These are phyloP conservation scores for Drosophila paramelanica DNA, from an alignment of 2,888 invertebrate genomes.

Conservation along the genomic window DNA sequence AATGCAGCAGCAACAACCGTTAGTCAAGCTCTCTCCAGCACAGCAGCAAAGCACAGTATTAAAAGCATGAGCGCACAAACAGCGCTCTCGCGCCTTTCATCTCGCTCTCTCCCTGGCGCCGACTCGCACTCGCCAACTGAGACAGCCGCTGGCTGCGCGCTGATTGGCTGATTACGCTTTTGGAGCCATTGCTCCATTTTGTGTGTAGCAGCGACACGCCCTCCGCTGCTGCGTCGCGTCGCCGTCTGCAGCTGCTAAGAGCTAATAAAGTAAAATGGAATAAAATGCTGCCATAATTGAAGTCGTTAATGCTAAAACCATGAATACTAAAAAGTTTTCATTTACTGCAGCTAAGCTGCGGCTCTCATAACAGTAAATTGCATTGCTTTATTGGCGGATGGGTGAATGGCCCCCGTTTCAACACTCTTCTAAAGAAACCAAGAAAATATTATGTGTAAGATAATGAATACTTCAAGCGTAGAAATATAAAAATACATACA, in stretches of 20 bases:
- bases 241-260: constrained; percentile 43
- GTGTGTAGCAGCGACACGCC: constrained; percentile 49
- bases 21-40: constrained; percentile 32
- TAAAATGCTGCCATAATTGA: constrained; percentile 78
- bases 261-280: constrained; percentile 70
- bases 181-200: constrained; percentile 67
- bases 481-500: neutral
- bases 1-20: constrained; percentile 33
- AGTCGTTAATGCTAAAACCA: constrained; percentile 76
- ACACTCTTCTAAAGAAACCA: neutral
- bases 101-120: constrained; percentile 39
- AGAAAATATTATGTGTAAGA: neutral
- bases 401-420: constrained; percentile 2
- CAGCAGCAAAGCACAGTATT: constrained; percentile 6
- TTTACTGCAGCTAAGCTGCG: constrained; percentile 55
- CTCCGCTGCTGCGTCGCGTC: constrained; percentile 15
- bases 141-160: neutral
- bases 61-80: constrained; percentile 5
- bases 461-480: neutral
- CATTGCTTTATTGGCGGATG: neutral
- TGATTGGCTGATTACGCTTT: constrained; percentile 52
- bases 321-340: constrained; percentile 74
- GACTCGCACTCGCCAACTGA: constrained; percentile 12
- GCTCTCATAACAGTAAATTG: constrained; percentile 48
- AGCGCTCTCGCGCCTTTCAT: constrained; percentile 18